Conservation (phyloP, 2,888 invertebrate genomes). For the Drosophila pegasa region DNA sequence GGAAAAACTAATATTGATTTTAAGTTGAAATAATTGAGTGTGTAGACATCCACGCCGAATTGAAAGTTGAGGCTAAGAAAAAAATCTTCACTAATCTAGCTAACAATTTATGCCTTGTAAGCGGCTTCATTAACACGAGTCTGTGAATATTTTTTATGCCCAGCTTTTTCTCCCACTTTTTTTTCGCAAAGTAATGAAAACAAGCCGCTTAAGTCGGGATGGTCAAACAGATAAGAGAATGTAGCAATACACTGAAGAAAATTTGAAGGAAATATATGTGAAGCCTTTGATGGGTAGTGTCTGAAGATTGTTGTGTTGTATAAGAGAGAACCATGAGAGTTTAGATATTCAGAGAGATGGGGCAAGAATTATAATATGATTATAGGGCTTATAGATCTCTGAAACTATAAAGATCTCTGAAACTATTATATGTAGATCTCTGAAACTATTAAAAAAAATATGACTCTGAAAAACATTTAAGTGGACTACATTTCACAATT, state of each 20-base stretch:
- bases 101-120: slow-evolving; percentile 46
- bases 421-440: no score
- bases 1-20: slow-evolving; percentile 57
- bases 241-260: slow-evolving; percentile 27
- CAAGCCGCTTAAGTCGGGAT: slow-evolving; percentile 7
- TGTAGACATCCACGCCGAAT: slow-evolving; percentile 2
- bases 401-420: no score
- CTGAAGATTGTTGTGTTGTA: neutral
- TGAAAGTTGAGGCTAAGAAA: slow-evolving; percentile 21
- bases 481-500: no score
- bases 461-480: no score
- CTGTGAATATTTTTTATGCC: slow-evolving; percentile 23
- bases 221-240: slow-evolving; percentile 33
- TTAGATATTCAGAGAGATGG: neutral
- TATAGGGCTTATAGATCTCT: neutral
- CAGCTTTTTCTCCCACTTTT: neutral
- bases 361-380: neutral
- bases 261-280: neutral
- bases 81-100: slow-evolving; percentile 11
- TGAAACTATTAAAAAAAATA: no score
- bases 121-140: slow-evolving; percentile 56
- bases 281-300: neutral
- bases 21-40: slow-evolving; percentile 29
- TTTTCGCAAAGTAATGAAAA: slow-evolving; percentile 26
- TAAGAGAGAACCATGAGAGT: neutral